Percentiles rank a stretch among this genome's conserved stretches.
phyloP scores from a whole-genome alignment of 2,113 vertebrate species.

The Menura novaehollandiae region DNA sequence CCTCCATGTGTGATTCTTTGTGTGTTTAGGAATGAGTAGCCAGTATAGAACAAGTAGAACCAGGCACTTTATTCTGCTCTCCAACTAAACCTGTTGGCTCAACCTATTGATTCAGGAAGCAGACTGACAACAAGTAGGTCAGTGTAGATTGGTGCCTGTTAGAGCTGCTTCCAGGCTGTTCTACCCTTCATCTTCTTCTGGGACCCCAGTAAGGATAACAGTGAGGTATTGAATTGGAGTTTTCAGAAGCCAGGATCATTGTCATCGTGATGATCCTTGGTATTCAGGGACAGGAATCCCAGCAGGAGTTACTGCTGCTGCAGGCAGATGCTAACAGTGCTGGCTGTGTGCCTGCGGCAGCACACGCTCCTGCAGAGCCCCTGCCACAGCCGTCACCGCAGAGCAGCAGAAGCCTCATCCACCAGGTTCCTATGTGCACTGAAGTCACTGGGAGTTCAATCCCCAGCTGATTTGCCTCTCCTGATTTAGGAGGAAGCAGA shows the following conservation, averaged over 20 bases:
- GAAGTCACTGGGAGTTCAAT: neutral
- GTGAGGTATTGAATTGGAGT: neutral
- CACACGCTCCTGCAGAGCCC: neutral
- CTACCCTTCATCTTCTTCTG: neutral
- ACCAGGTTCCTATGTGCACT: neutral
- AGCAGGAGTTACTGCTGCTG: neutral
- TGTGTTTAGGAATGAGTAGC: neutral
- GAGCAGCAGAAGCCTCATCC: neutral
- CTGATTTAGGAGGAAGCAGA: neutral
- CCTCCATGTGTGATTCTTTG: accelerated
- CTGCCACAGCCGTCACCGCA: neutral
- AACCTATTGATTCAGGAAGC: neutral
- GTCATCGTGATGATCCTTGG: neutral
- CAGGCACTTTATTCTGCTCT: neutral
- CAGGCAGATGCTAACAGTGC: neutral
- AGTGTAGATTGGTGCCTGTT: too few species aligned
- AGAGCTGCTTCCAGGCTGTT: neutral
- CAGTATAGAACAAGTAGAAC: accelerated
- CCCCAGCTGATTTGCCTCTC: neutral
- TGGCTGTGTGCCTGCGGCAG: neutral
- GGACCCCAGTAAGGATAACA: neutral
- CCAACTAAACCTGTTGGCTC: neutral
- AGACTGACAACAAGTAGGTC: neutral
- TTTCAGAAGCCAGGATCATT: neutral
- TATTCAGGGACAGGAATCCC: neutral